phyloP scores from a whole-genome alignment of 1,140 invertebrate species.

The Trachelipus rathkii region DNA sequence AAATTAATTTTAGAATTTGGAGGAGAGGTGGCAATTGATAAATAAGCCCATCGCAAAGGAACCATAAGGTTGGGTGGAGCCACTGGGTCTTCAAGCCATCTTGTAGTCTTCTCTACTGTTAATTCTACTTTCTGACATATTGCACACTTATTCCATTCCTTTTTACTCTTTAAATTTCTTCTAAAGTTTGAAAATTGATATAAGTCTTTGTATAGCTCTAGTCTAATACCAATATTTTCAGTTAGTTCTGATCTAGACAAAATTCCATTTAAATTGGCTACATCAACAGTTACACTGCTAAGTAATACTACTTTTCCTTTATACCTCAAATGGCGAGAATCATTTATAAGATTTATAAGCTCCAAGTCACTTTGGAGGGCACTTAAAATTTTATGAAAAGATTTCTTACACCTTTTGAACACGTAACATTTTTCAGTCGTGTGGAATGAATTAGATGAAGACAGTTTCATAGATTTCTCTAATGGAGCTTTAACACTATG shows the following conservation, averaged over 20 bases:
- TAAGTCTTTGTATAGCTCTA: background rate
- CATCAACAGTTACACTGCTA: background rate
- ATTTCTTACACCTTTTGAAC: background rate
- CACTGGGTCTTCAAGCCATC: background rate
- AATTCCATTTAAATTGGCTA: background rate
- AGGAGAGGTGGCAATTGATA: background rate
- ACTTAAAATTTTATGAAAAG: background rate
- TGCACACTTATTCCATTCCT: background rate
- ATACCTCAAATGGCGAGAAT: background rate
- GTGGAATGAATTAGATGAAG: too few species aligned
- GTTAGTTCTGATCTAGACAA: background rate
- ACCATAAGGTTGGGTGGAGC: slow-evolving; percentile 1
- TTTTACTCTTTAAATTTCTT: background rate
- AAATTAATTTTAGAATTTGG: background rate
- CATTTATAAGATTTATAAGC: background rate
- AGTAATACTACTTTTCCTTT: background rate
- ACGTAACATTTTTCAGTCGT: background rate
- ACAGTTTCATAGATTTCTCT: too few species aligned
- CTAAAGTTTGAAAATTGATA: background rate
- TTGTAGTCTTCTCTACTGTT: background rate
- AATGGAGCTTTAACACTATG: too few species aligned
- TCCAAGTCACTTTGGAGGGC: background rate
- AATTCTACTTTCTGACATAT: background rate
- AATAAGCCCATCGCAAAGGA: background rate
- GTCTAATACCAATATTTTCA: background rate